phyloP scores from a whole-genome alignment of 2,797 vertebrate species.

The Eleutherodactylus coqui region DNA sequence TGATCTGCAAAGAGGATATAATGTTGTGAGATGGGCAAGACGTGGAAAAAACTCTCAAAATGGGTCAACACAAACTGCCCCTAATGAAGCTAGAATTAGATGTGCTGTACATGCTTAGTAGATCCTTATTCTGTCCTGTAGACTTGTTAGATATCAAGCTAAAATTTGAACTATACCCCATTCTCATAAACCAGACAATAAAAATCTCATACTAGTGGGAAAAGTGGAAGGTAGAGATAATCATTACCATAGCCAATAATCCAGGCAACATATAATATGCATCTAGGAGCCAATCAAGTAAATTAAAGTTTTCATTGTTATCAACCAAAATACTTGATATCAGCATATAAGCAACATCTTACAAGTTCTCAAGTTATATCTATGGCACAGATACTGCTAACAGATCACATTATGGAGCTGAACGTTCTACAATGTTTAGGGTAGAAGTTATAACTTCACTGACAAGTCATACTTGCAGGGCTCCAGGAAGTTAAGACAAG shows the following conservation, averaged over 20 bases:
- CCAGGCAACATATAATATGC: neutral
- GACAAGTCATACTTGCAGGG: neutral
- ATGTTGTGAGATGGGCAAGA: neutral
- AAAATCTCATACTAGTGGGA: neutral
- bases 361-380: neutral
- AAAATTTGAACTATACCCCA: neutral
- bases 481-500: too few relatives aligned
- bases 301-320: neutral
- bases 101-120: neutral
- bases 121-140: neutral
- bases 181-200: neutral
- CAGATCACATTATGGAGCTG: neutral
- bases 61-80: neutral
- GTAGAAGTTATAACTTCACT: too few relatives aligned
- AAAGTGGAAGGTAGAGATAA: neutral
- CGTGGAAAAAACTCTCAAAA: neutral
- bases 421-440: neutral
- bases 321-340: neutral
- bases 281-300: neutral
- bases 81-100: neutral
- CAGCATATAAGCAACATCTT: neutral
- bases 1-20: neutral
- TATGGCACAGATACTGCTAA: neutral
- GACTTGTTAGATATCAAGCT: neutral
- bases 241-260: neutral